Conservation (phyloP, 2,113 vertebrate genomes). For the Marmota monax region DNA sequence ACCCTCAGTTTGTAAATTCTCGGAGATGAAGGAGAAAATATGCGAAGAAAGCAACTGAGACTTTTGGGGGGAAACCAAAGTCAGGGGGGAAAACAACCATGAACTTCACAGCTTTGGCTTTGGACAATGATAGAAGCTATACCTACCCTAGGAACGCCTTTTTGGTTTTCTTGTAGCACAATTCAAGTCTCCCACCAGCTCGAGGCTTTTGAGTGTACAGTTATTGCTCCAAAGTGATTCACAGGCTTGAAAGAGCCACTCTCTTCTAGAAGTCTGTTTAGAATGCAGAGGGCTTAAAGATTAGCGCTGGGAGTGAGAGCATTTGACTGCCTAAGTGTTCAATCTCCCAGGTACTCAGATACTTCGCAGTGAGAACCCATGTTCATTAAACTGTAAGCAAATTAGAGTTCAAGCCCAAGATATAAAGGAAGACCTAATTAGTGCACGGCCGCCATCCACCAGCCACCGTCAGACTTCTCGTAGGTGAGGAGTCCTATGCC, state of each 20-base stretch:
- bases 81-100: not conserved
- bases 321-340: constrained; percentile 58
- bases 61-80: not conserved
- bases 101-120: not conserved
- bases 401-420: constrained; percentile 85
- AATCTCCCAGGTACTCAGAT: constrained; percentile 69
- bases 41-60: not conserved
- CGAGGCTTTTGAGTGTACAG: constrained; percentile 16
- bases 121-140: not conserved
- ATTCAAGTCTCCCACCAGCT: constrained; percentile 4
- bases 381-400: constrained; percentile 83
- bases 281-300: not conserved
- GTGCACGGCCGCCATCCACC: constrained; percentile 68
- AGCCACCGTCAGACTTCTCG: constrained; percentile 61
- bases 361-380: constrained; percentile 67
- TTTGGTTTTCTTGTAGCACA: not conserved
- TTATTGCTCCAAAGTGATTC: constrained; percentile 37
- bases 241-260: constrained; percentile 55
- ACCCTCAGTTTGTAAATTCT: not conserved
- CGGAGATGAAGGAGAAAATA: not conserved
- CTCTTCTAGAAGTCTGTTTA: constrained; percentile 17
- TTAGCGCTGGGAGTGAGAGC: not conserved
- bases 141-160: not conserved
- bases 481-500: constrained; percentile 79
- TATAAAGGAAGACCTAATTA: constrained; percentile 82